A percentile compares a stretch with the other conserved stretches of the same genome.
Conservation (phyloP, 2,888 invertebrate genomes). For the Elysia crispata region DNA sequence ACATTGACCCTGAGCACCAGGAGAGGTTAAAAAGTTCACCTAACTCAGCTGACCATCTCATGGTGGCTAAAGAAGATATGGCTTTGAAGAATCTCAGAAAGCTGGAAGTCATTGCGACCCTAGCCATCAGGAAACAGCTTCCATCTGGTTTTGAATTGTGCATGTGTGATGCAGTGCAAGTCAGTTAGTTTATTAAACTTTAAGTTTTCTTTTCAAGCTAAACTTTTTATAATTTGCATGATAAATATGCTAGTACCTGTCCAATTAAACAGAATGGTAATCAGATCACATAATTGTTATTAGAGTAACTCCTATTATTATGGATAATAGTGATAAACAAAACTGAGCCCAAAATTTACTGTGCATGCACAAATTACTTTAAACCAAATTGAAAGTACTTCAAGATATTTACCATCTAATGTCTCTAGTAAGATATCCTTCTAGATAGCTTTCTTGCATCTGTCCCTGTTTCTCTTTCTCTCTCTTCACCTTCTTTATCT, state of each 20-base stretch:
- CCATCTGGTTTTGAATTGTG: slow-evolving; percentile 71
- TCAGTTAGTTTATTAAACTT: slow-evolving; percentile 6
- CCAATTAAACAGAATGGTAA: background rate
- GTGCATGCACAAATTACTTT: too few relatives aligned
- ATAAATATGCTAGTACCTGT: too few relatives aligned
- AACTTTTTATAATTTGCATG: too few relatives aligned
- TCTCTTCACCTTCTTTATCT: too few relatives aligned
- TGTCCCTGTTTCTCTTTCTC: too few relatives aligned
- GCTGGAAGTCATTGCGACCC: slow-evolving; percentile 66
- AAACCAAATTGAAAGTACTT: too few relatives aligned
- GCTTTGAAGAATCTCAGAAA: slow-evolving; percentile 64
- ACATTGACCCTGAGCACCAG: slow-evolving; percentile 62
- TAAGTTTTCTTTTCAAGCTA: background rate
- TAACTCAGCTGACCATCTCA: slow-evolving; percentile 59
- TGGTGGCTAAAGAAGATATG: slow-evolving; percentile 62
- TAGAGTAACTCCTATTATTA: too few relatives aligned
- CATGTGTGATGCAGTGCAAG: slow-evolving; percentile 66
- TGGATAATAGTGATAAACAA: too few relatives aligned
- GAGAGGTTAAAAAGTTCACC: slow-evolving; percentile 58
- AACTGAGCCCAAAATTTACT: too few relatives aligned
- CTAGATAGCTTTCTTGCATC: too few relatives aligned
- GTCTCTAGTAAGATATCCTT: too few relatives aligned
- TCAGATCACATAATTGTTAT: background rate
- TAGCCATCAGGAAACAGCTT: slow-evolving; percentile 63
- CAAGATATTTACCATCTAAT: too few relatives aligned